These are phyloP conservation scores for Caligus rogercresseyi DNA, from an alignment of 1,140 invertebrate species.

Conservation along the genomic window DNA sequence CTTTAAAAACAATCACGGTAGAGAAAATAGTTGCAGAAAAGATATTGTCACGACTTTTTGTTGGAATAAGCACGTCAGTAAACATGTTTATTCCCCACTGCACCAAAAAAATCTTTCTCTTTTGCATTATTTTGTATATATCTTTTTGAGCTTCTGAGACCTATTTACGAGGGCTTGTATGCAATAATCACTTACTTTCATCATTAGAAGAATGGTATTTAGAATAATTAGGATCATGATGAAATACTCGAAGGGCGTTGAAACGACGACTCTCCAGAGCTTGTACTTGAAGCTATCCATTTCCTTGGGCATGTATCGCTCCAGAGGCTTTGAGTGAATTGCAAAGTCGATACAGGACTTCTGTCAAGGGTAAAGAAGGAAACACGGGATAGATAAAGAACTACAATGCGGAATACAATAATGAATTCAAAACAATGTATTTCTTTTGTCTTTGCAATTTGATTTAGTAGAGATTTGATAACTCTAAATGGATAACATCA, in stretches of 20 bases:
- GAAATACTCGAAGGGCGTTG: constrained; percentile 97
- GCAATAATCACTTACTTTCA: constrained; percentile 97
- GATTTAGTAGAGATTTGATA: no score
- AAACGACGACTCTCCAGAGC: constrained; percentile 87
- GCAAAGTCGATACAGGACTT: constrained; percentile 99
- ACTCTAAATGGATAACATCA: no score
- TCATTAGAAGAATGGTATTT: constrained; percentile 97
- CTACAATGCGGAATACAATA: neutral
- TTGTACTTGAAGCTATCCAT: constrained; percentile 94
- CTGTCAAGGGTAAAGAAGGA: no score
- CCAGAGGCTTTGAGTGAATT: constrained; percentile 88
- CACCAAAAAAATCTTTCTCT: no score
- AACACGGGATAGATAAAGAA: constrained; percentile 22
- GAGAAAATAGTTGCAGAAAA: no score
- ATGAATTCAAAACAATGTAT: neutral
- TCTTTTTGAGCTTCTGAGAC: no score
- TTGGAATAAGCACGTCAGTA: no score
- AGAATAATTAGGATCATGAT: constrained; percentile 99
- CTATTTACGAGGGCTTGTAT: no score
- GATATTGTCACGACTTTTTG: no score
- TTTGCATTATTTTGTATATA: no score
- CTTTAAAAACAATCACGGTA: no score
- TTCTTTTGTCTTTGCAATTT: neutral
- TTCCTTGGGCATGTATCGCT: constrained; percentile 98
- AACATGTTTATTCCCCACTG: no score